Base-by-base conservation (phyloP, 2,113 vertebrate genomes). In the Cyrtonyx montezumae region DNA sequence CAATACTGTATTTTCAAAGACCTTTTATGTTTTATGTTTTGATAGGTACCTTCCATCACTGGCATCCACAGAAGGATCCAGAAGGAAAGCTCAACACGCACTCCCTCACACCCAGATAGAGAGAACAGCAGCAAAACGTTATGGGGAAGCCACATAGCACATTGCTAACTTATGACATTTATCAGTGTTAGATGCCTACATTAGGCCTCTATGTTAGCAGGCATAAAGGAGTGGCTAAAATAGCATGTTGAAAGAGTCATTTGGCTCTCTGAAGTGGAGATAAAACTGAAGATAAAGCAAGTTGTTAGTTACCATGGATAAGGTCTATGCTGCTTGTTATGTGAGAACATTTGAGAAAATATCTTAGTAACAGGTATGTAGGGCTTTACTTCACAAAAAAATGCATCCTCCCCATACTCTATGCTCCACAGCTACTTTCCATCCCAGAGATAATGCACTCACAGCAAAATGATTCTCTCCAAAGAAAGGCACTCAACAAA, bases 131-230 rank as follows among this genome's bases (percentile, higher is more conserved):
- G 32, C 0, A 0, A 90, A 95, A 93, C 53, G 48, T 88, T 88
- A 83, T 88, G 53, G 62, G 45, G 56, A 81, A 93, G 48, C 58
- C 66, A 53, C 74, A 40, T 2, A 84, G 53, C 58, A 70, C 74
- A 18, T 86, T 81, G 68, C 62, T 81, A 78, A 69, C 74, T 93
- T 78, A 61, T 3, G 51, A 62, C 77, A 92, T 84, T 92, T 86
- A 65, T 91, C 83, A 48, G 7, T 58, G 53, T 62, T 76, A 49
- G 74, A 76, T 81, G 80, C 79, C n/a, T 71, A 11, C 62, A 62
- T 75, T 67, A 66, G 55, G 13, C 43, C 74, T 36, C 73, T 63
- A 8, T 55, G 71, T 51, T 73, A 92, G 61, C 56, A 93, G 77
- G 75, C 58, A 28, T 45, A 80, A 70, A 89, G 62, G 11, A 73